These are phyloP conservation scores for Phaetusa simplex DNA, from an alignment of 2,113 vertebrate genomes.

Conservation along the genomic window DNA sequence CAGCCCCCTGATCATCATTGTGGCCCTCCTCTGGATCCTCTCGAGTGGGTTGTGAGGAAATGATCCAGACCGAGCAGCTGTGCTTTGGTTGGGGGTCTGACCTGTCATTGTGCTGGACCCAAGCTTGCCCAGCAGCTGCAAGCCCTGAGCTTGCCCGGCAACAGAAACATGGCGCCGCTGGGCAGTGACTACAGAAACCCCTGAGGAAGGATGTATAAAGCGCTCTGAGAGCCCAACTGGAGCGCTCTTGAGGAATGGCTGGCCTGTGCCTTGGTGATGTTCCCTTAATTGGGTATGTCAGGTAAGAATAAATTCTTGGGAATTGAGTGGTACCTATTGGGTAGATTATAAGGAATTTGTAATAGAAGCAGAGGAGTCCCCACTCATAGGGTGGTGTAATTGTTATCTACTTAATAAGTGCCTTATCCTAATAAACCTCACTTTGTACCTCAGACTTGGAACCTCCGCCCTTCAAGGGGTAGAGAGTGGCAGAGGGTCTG, in stretches of 20 bases:
- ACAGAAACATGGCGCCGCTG: fast-evolving
- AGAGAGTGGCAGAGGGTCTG: background rate
- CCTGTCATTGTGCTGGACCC: background rate
- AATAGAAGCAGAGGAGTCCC: background rate
- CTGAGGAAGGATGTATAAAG: background rate
- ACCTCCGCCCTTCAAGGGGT: background rate
- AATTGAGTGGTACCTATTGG: background rate
- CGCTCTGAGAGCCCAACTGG: fast-evolving
- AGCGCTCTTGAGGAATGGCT: background rate
- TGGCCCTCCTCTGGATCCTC: background rate
- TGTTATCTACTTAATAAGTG: background rate
- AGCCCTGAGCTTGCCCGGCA: background rate
- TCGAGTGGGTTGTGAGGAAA: background rate
- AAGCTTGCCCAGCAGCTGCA: background rate
- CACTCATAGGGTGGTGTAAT: background rate
- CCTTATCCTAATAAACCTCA: background rate
- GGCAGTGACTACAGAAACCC: background rate
- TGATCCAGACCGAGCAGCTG: background rate
- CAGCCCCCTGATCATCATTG: background rate
- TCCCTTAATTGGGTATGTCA: background rate
- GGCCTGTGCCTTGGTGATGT: background rate
- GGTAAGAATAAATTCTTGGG: background rate
- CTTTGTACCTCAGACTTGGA: background rate
- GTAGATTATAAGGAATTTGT: background rate
- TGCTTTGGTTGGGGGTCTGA: background rate